These are phyloP conservation scores for Trichopoda pennipes DNA, from an alignment of 2,888 invertebrate species.

Conservation along the genomic window DNA sequence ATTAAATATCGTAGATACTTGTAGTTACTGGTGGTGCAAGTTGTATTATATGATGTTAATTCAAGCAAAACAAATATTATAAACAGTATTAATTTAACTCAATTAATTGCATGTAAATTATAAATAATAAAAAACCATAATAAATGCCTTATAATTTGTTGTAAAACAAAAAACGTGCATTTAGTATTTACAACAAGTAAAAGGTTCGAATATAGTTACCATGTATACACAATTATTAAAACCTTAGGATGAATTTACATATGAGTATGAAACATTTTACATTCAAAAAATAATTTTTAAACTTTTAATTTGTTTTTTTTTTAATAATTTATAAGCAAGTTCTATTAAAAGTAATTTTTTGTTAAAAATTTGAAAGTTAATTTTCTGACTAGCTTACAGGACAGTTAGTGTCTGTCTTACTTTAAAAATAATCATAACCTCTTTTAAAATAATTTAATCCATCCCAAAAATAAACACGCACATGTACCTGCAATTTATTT, in stretches of 20 bases:
- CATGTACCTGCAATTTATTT: background rate
- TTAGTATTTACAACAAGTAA: background rate
- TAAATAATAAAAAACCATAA: constrained; percentile 56
- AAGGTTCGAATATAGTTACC: background rate
- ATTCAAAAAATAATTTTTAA: constrained; percentile 15
- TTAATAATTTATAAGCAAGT: constrained; percentile 19
- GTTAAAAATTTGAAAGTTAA: too few relatives aligned
- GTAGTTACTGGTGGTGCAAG: constrained; percentile 20
- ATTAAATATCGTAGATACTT: constrained; percentile 1
- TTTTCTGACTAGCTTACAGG: too few relatives aligned
- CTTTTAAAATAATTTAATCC: too few relatives aligned
- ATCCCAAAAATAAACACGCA: background rate
- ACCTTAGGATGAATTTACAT: background rate
- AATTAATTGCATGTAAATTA: constrained; percentile 69
- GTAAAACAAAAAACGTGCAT: constrained; percentile 59
- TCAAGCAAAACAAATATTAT: constrained; percentile 63
- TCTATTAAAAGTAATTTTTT: too few relatives aligned
- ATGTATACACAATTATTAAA: too few relatives aligned
- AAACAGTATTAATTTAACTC: constrained; percentile 67
- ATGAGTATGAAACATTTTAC: constrained; percentile 3
- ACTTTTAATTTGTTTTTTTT: constrained; percentile 44
- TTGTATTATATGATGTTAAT: constrained; percentile 47
- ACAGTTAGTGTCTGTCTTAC: too few relatives aligned
- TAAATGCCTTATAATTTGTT: constrained; percentile 64
- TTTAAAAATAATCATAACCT: too few relatives aligned